Evolutionary conservation across 2,797 vertebrate species (phyloP), one percentile per base, ranked within the genome.

Genomic region (Argyrosomus regius): DNA sequence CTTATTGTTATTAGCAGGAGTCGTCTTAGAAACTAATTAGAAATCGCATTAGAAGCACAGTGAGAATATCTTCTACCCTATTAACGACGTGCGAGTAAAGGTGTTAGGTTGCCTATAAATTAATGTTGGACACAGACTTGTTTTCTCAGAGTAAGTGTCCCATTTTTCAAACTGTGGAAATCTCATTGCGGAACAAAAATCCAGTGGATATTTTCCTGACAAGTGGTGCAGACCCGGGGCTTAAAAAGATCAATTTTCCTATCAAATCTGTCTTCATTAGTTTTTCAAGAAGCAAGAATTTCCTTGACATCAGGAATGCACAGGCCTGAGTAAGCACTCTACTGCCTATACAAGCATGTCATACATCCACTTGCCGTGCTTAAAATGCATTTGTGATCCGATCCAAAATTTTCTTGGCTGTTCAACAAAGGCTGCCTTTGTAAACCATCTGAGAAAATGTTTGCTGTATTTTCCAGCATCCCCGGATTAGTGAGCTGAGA

Each of bases 391-490:
- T 86, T 80, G 79, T 77, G 87, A 81, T 63, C 59, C 35, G 16
- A 67, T 90, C 90, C 88, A 85, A 86, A 65, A 77, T 46, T 84
- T 88, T 90, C 86, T 92, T 91, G 91, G 93, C 90, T 18, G 64
- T 22, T 77, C 75, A 78, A 89, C 88, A 93, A 88, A 91, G 79
- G 54, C 85, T 10, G 84, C 52, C 88, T 91, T 90, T 93, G 84
- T 92, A 83, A 84, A 88, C 71, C 86, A 72, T 77, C 69, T 66
- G 50, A 90, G 83, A 87, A 87, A 84, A 90, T 89, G 76, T 90
- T 89, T 91, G 87, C 88, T 77, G 89, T 82, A 83, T 88, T 90
- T 89, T 88, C 84, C 88, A 87, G 87, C 85, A 60, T 89, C 82
- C 6, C 43, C 66, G 82, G 84, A 84, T 86, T 64, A 80, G 78